Conservation (phyloP, 2,113 vertebrate genomes). For the Scolopax mira region DNA sequence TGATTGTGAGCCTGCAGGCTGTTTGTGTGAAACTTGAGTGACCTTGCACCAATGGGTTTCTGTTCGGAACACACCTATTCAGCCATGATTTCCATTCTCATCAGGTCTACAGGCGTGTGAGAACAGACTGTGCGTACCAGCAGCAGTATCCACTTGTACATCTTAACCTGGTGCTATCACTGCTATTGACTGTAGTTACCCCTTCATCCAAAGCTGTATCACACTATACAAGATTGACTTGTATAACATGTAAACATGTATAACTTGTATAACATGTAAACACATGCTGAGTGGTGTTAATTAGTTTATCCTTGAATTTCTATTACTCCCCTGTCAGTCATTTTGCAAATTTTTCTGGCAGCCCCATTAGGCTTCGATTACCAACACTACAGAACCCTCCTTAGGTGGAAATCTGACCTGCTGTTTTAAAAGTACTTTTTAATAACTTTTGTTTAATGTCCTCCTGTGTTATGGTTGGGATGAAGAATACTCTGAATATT, state of each 20-base stretch:
- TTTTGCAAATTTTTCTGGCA: background rate
- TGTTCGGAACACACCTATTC: background rate
- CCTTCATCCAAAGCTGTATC: background rate
- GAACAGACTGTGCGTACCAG: background rate
- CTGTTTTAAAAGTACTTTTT: background rate
- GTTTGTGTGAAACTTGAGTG: background rate
- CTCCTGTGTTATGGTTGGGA: background rate
- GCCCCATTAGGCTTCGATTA: background rate
- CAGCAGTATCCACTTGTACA: background rate
- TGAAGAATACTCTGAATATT: background rate
- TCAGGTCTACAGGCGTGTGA: background rate
- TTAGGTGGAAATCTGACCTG: background rate
- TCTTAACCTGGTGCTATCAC: background rate
- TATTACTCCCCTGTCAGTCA: background rate
- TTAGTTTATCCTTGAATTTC: background rate
- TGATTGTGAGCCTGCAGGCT: background rate
- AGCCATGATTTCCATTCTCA: background rate
- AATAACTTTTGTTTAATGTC: background rate
- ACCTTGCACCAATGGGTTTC: background rate
- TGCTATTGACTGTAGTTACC: background rate
- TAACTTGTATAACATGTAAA: too few species aligned
- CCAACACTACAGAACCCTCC: background rate
- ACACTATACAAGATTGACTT: background rate
- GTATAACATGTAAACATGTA: too few species aligned
- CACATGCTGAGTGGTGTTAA: background rate